phyloP scores from a whole-genome alignment of 2,888 invertebrate species.

The Biston betularia region DNA sequence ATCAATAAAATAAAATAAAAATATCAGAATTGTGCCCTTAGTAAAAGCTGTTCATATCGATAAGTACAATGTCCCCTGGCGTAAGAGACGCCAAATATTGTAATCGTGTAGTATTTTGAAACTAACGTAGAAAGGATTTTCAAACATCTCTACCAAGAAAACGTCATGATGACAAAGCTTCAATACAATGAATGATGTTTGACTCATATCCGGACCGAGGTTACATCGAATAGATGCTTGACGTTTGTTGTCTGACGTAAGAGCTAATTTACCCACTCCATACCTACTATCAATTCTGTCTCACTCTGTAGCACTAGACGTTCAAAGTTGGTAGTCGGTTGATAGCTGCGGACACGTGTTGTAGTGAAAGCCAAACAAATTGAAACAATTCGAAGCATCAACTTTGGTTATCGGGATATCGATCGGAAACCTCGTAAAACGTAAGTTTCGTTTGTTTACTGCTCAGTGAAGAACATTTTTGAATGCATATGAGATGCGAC shows the following conservation, averaged over 20 bases:
- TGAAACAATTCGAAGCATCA: not conserved
- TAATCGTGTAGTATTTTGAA: too few relatives aligned
- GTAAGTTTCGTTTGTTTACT: slow-evolving; percentile 1
- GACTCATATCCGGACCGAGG: slow-evolving; percentile 1
- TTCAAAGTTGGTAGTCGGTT: not conserved
- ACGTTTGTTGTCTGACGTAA: slow-evolving; percentile 4
- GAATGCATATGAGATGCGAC: not conserved
- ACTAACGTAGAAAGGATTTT: too few relatives aligned
- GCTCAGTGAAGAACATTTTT: not conserved
- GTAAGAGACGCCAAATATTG: too few relatives aligned
- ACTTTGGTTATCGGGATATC: not conserved
- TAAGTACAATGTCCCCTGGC: too few relatives aligned
- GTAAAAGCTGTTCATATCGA: too few relatives aligned
- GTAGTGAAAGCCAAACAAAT: slow-evolving; percentile 6
- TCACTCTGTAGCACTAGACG: not conserved
- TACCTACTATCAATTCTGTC: not conserved
- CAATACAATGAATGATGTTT: not conserved
- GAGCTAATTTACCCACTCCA: not conserved
- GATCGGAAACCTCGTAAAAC: not conserved
- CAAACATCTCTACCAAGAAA: too few relatives aligned
- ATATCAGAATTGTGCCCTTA: too few relatives aligned
- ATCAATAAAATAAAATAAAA: too few relatives aligned
- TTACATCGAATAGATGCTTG: not conserved
- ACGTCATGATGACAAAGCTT: not conserved
- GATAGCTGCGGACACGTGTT: not conserved